Conservation (phyloP, 1,140 invertebrate genomes). For the Megathymus violae region DNA sequence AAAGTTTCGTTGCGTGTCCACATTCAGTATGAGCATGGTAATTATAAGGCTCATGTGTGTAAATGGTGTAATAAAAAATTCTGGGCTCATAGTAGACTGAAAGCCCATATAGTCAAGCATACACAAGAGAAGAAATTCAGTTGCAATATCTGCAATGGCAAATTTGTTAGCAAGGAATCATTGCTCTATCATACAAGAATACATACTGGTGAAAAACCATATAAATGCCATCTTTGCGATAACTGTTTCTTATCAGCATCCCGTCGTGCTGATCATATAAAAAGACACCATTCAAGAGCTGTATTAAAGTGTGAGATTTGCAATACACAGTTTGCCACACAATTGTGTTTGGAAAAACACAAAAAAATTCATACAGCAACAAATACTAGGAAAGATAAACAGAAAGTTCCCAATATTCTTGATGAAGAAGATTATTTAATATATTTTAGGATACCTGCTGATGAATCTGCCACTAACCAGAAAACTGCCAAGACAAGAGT, state of each 20-base stretch:
- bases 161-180: constrained; percentile 74
- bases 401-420: neutral
- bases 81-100: constrained; percentile 63
- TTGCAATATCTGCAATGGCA: constrained; percentile 68
- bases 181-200: constrained; percentile 74
- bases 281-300: constrained; percentile 48
- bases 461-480: neutral
- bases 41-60: constrained; percentile 67
- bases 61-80: constrained; percentile 74
- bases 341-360: constrained; percentile 54
- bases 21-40: constrained; percentile 72
- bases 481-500: constrained; percentile 12
- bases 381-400: neutral
- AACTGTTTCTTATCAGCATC: constrained; percentile 64
- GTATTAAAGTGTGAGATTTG: constrained; percentile 55
- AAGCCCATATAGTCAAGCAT: constrained; percentile 78
- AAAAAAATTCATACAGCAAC: constrained; percentile 50
- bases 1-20: constrained; percentile 70
- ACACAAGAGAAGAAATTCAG: constrained; percentile 75
- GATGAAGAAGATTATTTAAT: neutral
- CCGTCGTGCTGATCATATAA: constrained; percentile 62
- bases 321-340: constrained; percentile 54
- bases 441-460: neutral
- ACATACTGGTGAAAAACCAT: constrained; percentile 82
- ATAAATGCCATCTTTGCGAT: constrained; percentile 66